Conservation (phyloP, 2,797 vertebrate genomes). For the Macropodus opercularis region DNA sequence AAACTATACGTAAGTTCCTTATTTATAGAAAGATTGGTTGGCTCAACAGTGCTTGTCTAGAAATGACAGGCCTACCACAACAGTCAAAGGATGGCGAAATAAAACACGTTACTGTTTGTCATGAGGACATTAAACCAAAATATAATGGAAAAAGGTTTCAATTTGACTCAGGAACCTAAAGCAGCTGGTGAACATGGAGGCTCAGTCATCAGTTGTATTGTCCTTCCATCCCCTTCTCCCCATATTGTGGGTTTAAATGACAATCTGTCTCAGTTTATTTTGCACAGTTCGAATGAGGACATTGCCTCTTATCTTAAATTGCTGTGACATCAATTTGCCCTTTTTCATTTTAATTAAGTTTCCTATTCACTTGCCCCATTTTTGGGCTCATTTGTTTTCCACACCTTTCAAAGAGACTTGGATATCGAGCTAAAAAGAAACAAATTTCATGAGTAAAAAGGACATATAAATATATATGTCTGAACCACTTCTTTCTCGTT, state of each 20-base stretch:
- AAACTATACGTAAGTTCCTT: conserved; percentile 12
- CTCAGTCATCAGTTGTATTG: conserved; percentile 30
- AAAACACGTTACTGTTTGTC: conserved; percentile 36
- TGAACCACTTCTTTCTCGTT: conserved; percentile 28
- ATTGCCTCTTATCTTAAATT: conserved; percentile 56
- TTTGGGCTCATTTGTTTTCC: conserved; percentile 41
- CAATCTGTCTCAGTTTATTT: conserved; percentile 24
- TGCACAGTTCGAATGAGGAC: conserved; percentile 35
- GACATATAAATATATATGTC: conserved; percentile 25
- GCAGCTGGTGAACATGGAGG: not conserved
- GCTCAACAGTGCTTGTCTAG: conserved; percentile 20
- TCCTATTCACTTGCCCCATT: conserved; percentile 30
- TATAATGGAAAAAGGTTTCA: conserved; percentile 25
- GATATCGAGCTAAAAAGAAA: conserved; percentile 13
- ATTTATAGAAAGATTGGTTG: conserved; percentile 29
- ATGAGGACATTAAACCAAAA: conserved; percentile 27
- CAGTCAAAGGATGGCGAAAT: conserved; percentile 15
- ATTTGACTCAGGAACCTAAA: conserved; percentile 35
- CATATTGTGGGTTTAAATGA: conserved; percentile 33
- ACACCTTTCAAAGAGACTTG: conserved; percentile 28
- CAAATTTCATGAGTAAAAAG: conserved; percentile 20
- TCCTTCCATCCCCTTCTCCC: conserved; percentile 14
- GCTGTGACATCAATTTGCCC: conserved; percentile 45
- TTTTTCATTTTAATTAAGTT: conserved; percentile 55
- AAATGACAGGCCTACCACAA: conserved; percentile 36